Conservation (phyloP, 2,888 invertebrate species). For the Disparrhopalites patrizii region DNA sequence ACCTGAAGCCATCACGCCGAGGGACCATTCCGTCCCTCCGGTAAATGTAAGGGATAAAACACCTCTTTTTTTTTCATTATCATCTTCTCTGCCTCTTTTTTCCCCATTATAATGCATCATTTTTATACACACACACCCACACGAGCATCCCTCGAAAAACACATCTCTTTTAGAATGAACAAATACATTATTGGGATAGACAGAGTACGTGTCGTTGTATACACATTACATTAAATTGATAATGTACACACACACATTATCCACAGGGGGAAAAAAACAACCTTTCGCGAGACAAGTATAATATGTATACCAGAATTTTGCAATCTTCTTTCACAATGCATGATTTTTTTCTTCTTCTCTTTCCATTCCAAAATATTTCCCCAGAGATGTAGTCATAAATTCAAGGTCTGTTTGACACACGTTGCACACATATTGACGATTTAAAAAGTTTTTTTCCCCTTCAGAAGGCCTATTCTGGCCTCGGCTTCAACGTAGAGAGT, state of each 20-base stretch:
- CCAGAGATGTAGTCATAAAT: not conserved
- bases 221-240: not conserved
- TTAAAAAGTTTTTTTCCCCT: not conserved
- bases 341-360: no score
- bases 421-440: not conserved
- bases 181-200: no score
- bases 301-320: no score
- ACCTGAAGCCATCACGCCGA: conserved; percentile 84
- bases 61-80: conserved; percentile 24
- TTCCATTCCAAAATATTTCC: not conserved
- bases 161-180: not conserved
- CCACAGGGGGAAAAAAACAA: no score
- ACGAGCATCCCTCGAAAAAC: not conserved
- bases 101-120: no score
- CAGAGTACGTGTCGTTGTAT: no score
- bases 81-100: not conserved
- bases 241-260: not conserved
- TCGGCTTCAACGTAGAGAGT: not conserved
- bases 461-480: not conserved
- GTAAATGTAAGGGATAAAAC: conserved; percentile 23
- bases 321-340: no score
- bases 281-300: no score
- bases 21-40: conserved; percentile 67
- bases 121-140: not conserved
- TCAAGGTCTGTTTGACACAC: not conserved